Evolutionary conservation across 2,888 invertebrate species (phyloP), one percentile per base, ranked within the genome.

Genomic region (Suillia variegata): DNA sequence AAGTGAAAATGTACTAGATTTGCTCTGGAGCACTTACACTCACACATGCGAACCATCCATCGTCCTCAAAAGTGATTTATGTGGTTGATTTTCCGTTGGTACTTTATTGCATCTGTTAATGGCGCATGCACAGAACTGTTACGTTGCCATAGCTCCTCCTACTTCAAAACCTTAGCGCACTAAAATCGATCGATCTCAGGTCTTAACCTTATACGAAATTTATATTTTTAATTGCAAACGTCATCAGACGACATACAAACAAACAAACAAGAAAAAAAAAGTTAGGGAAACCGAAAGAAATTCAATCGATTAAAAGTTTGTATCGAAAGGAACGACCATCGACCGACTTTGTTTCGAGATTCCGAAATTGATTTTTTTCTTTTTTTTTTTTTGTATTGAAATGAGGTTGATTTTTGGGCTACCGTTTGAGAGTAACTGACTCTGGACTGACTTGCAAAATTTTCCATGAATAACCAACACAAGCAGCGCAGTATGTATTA

Each of bases 401-500:
- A n/a, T n/a, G n/a, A n/a, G n/a, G 58, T 47, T 61, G 52, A 61
- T 62, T 56, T 56, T 21, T 56, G 31, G 22, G 62, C 59, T 63
- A 62, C 66, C 54, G 61, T 61, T 61, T 54, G 52, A 47, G 45
- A 58, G 56, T 56, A 52, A 49, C 55, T 60, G 67, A 63, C 63
- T 67, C 56, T 54, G 47, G 59, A 58, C 70, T 76, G 76, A 76
- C 76, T 76, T 76, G 76, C 76, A 76, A 63, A 66, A 66, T 72
- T 66, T 63, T 48, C 56, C 56, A 54, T 63, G 62, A 69, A 65
- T 68, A 71, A 70, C 68, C 67, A 69, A 64, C 59, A 53, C 58
- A 65, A n/a, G n/a, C n/a, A n/a, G n/a, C n/a, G 62, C 62, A 68
- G 70, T 70, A 70, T 73, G n/a, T n/a, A n/a, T n/a, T n/a, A n/a